Conservation (phyloP, 92 coral and sea anemone species). For the Porites lobata region DNA sequence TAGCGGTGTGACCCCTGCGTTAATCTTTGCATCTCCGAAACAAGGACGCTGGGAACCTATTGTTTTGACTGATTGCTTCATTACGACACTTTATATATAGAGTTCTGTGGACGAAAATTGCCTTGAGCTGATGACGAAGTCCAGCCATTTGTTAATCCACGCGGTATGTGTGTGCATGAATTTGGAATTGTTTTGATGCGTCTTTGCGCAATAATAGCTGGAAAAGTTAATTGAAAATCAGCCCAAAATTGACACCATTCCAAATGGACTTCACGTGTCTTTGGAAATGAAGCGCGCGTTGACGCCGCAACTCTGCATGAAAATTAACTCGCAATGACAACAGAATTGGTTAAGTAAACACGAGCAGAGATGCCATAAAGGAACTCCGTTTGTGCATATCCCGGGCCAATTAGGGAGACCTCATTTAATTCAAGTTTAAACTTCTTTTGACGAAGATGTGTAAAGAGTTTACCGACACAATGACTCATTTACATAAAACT, state of each 20-base stretch:
- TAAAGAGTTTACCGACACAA: constrained; percentile 57
- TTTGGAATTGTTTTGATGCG: background rate
- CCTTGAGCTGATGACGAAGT: constrained; percentile 7
- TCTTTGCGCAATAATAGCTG: background rate
- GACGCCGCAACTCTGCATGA: constrained; percentile 18
- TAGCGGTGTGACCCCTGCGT: constrained; percentile 11
- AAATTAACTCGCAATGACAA: constrained; percentile 39
- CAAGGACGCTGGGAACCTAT: constrained; percentile 3
- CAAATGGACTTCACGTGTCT: constrained; percentile 36
- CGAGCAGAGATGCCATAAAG: constrained; percentile 49
- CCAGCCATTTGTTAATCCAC: constrained; percentile 8
- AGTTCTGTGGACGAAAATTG: background rate
- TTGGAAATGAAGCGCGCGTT: constrained; percentile 19
- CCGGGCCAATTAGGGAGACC: constrained; percentile 72
- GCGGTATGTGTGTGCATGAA: background rate
- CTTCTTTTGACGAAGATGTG: constrained; percentile 79
- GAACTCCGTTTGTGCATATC: constrained; percentile 35
- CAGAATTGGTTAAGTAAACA: constrained; percentile 67
- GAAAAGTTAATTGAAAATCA: constrained; percentile 6
- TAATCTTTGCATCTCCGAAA: background rate
- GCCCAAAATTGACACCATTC: background rate
- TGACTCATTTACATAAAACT: constrained; percentile 67
- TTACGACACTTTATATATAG: background rate
- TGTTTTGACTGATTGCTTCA: constrained; percentile 15
- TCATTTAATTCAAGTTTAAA: constrained; percentile 69